A percentile compares a stretch with the other conserved stretches of the same genome.
These are phyloP conservation scores for Pelochelys cantorii DNA, from an alignment of 2,797 vertebrate species.

Conservation along the genomic window DNA sequence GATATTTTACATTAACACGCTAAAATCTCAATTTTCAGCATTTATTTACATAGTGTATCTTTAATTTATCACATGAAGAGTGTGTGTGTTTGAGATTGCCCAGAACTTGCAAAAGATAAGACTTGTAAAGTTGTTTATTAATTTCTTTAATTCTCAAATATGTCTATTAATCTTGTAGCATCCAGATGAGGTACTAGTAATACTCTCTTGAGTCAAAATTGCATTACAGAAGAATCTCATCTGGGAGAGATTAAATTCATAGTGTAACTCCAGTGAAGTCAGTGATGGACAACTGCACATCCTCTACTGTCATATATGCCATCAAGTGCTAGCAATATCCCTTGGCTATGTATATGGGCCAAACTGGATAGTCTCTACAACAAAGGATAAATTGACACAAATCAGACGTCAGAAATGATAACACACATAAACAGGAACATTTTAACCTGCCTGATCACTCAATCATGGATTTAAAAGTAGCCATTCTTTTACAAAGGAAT, in stretches of 20 bases:
- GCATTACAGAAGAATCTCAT: not conserved
- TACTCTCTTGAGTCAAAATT: not conserved
- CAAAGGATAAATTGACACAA: no score
- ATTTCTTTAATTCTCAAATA: not conserved
- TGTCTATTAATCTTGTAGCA: not conserved
- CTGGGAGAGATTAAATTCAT: not conserved
- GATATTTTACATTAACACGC: no score
- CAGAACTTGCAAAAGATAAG: not conserved
- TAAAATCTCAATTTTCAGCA: not conserved
- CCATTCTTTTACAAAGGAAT: no score
- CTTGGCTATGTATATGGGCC: no score
- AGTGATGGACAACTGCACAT: not conserved
- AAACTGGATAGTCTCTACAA: no score
- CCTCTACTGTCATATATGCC: no score
- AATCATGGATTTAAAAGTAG: no score
- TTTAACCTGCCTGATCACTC: no score
- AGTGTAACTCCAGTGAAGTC: not conserved
- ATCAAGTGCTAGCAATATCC: no score
- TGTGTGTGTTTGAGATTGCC: not conserved
- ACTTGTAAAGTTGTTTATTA: not conserved
- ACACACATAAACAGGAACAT: no score
- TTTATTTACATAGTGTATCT: not conserved
- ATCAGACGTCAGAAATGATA: no score
- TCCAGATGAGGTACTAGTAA: not conserved
- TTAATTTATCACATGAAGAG: not conserved